Evolutionary conservation across 2,888 invertebrate genomes (phyloP), one percentile per base, ranked within the genome.

Genomic region (Caenorhabditis macrosperma): DNA sequence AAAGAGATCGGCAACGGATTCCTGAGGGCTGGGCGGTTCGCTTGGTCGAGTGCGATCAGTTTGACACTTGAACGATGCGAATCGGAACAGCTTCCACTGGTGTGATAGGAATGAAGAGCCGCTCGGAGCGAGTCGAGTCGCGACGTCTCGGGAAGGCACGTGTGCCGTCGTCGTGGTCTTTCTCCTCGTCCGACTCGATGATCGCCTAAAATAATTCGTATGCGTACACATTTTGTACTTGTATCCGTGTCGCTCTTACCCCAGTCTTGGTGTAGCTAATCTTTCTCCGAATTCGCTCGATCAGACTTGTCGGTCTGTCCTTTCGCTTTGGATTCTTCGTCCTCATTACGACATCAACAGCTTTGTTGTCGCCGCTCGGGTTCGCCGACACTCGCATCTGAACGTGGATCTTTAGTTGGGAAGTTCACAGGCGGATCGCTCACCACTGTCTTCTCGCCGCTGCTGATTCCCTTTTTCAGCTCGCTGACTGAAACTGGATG

Each of bases 251-350:
- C n/a, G n/a, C n/a, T n/a, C n/a, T n/a, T n/a, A 77, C 77, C 24
- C 74, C 74, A 52, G 72, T 79, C n/a, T 74, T 79, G 20, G 79
- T 72, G 22, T 78, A 74, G 54, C 74, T 79, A 4, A 74, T 79
- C 55, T 79, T 79, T 17, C 67, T 74, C 10, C 79, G 72, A 33
- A 79, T 79, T 28, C 72, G 55, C 38, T 79, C 79, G 35, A 79
- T 79, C 55, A 79, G 33, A 59, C 74, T 74, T 15, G 79, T 79
- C 44, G 79, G 79, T 28, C 79, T 54, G 20, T 79, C 79, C 33
- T 68, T 68, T 30, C 52, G 35, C 26, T 74, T 74, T 24, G 68
- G 44, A 22, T 48, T 68, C 44, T 74, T 79, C n/a, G 38, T 12
- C 17, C 72, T 22, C 71, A 78, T 35, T 0, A 71, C 64, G n/a